Evolutionary conservation across 2,888 invertebrate species (phyloP).

Genomic region (Oxycera nigricornis): DNA sequence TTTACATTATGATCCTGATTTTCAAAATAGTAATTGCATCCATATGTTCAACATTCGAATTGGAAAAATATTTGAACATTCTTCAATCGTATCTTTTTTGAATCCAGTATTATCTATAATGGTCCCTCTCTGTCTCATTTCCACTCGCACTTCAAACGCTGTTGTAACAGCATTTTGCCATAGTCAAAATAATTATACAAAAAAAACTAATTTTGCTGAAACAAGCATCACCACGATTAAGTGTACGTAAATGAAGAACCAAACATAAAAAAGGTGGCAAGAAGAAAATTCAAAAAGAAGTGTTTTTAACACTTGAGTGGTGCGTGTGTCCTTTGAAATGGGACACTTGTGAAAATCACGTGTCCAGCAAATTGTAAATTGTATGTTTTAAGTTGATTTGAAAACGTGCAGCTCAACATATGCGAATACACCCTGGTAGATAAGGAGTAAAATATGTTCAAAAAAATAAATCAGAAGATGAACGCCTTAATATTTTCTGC

Average conservation of each 20-base stretch:
- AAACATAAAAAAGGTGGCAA: slow-evolving; percentile 23
- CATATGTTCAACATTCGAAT: slow-evolving; percentile 18
- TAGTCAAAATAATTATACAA: neutral
- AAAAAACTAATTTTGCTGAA: neutral
- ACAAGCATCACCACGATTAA: neutral
- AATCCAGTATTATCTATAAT: neutral
- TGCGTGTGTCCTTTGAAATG: slow-evolving; percentile 37
- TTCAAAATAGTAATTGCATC: slow-evolving; percentile 22
- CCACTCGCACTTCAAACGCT: neutral
- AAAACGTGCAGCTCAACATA: no score
- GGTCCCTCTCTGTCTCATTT: neutral
- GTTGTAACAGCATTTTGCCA: neutral
- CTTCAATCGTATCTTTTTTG: no score
- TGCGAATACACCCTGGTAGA: no score
- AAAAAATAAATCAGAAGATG: no score
- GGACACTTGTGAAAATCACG: slow-evolving; percentile 33
- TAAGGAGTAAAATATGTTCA: no score
- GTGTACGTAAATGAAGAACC: neutral
- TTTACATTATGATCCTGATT: no score
- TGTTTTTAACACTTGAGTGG: slow-evolving; percentile 19
- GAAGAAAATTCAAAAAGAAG: neutral
- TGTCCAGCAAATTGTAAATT: slow-evolving; percentile 27
- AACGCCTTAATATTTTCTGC: no score
- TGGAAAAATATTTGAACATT: neutral
- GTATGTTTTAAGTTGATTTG: no score